phyloP scores from a whole-genome alignment of 2,797 vertebrate genomes.

The Tragelaphus oryx region DNA sequence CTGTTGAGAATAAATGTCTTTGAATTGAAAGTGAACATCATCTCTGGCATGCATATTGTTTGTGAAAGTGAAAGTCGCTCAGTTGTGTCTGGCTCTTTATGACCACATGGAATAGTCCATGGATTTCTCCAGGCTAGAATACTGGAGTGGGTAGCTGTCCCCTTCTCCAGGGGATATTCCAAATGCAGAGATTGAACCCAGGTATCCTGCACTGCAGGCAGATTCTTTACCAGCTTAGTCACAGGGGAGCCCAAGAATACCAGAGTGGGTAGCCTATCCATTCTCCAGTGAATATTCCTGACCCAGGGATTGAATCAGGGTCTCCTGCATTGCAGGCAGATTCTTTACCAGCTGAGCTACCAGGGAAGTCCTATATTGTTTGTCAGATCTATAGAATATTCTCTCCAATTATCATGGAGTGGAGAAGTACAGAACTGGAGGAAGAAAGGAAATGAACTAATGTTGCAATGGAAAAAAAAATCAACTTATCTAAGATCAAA shows the following conservation, averaged over 20 bases:
- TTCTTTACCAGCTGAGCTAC: not conserved
- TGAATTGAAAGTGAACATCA: not conserved
- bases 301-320: not conserved
- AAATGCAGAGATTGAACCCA: not conserved
- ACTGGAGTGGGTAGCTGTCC: not conserved
- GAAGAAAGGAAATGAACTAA: not conserved
- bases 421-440: not conserved
- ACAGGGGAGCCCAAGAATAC: not conserved
- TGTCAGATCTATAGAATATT: not conserved
- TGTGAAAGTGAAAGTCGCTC: not conserved
- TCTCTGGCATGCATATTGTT: not conserved
- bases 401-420: not conserved
- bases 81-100: not conserved
- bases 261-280: not conserved
- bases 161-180: not conserved
- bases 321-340: not conserved
- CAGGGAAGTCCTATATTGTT: not conserved
- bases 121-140: not conserved
- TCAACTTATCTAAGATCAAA: not conserved
- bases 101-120: not conserved
- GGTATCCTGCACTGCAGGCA: not conserved
- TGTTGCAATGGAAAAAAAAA: not conserved
- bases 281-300: not conserved
- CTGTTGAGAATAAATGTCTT: not conserved
- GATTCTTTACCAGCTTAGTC: not conserved